These are phyloP conservation scores for Branchellion lobata DNA, from an alignment of 2,888 invertebrate species.

Conservation along the genomic window DNA sequence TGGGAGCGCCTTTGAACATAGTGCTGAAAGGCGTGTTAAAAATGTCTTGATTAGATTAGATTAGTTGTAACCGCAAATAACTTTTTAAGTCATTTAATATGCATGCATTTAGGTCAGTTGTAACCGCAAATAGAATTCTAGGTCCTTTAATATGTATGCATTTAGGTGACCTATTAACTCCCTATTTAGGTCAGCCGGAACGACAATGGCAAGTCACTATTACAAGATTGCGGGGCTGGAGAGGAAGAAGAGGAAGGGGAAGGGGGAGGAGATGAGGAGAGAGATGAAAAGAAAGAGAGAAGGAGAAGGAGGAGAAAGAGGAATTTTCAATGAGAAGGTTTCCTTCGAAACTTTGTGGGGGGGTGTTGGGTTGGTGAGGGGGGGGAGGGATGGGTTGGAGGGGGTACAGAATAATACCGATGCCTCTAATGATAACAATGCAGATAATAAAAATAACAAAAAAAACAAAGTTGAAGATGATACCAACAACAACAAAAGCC, in stretches of 20 bases:
- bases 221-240: neutral
- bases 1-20: too few species aligned
- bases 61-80: too few species aligned
- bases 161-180: too few species aligned
- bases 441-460: neutral
- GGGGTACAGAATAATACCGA: too few species aligned
- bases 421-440: neutral
- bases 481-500: too few species aligned
- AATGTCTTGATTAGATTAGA: too few species aligned
- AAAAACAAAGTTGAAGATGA: neutral
- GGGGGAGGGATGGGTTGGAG: neutral
- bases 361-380: neutral
- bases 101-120: too few species aligned
- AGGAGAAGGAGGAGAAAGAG: neutral
- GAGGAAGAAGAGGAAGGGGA: neutral
- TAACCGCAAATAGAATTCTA: too few species aligned
- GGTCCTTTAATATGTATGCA: too few species aligned
- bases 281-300: neutral
- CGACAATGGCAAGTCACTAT: constrained; percentile 35
- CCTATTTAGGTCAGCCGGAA: neutral
- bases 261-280: neutral
- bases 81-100: too few species aligned
- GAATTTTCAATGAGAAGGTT: neutral
- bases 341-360: neutral
- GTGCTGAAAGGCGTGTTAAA: too few species aligned